These are phyloP conservation scores for Zaprionus vittiger DNA, from an alignment of 1,140 invertebrate species.

Conservation along the genomic window DNA sequence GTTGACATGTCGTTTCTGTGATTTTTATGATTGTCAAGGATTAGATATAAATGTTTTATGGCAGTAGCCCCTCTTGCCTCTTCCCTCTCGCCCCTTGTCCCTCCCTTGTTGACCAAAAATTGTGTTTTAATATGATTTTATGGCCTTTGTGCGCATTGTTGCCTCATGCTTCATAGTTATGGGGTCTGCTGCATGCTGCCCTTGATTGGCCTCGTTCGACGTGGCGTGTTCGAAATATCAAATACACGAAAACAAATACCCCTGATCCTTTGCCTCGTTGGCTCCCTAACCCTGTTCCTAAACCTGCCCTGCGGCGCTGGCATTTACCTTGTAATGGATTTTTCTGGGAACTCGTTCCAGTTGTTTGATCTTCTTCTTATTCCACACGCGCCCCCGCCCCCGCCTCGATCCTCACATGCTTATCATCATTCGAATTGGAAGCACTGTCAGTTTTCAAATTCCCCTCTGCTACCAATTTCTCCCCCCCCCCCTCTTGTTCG, in stretches of 20 bases:
- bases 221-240: slow-evolving; percentile 66
- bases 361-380: slow-evolving; percentile 58
- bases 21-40: slow-evolving; percentile 84
- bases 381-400: slow-evolving; percentile 57
- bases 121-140: slow-evolving; percentile 83
- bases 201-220: slow-evolving; percentile 49
- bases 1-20: slow-evolving; percentile 70
- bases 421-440: slow-evolving; percentile 48
- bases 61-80: background rate
- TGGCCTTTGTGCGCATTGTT: slow-evolving; percentile 60
- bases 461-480: slow-evolving; percentile 50
- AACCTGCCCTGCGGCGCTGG: slow-evolving; percentile 29
- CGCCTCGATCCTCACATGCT: slow-evolving; percentile 35
- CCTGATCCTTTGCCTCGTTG: slow-evolving; percentile 53
- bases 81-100: background rate
- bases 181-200: slow-evolving; percentile 29
- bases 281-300: slow-evolving; percentile 25
- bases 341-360: slow-evolving; percentile 66
- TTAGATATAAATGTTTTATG: slow-evolving; percentile 84
- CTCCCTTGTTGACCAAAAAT: slow-evolving; percentile 61
- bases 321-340: slow-evolving; percentile 60
- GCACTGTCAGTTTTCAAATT: slow-evolving; percentile 65
- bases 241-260: slow-evolving; percentile 29
- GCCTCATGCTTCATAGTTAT: slow-evolving; percentile 19
- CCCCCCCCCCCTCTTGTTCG: background rate